Evolutionary conservation across 2,113 vertebrate species (phyloP), one percentile per base, ranked within the genome.

Genomic region (Forbesichthys agassizii): DNA sequence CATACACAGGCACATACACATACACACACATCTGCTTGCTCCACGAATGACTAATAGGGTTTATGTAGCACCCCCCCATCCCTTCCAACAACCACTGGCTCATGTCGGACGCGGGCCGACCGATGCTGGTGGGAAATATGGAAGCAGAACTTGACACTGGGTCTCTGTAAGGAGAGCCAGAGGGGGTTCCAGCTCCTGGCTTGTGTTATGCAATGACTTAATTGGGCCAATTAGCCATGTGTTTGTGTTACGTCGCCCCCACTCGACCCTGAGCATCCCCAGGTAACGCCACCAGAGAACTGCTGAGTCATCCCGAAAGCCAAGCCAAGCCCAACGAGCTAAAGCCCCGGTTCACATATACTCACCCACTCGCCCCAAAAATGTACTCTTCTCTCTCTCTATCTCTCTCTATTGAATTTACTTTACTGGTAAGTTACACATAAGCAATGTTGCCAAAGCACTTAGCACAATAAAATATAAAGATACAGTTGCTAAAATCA

Each of bases 131-230:
- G 84, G 86, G 80, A 87, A 86, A 59, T 61, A 66, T 68, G 49
- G 7, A 33, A 49, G 75, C 57, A 18, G 16, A 72, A 77, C 48
- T 58, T 77, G 68, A 81, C 75, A 66, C 64, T n/a, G 59, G 52
- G 66, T 76, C 79, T 88, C 73, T 78, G 61, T 84, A 80, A 87
- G 68, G 33, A 61, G 71, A 86, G 77, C 78, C 79, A 73, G 79
- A 80, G 75, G 55, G 75, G 71, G 73, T 58, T 83, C 86, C 80
- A 75, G 73, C 75, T 69, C 88, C 87, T 89, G 88, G 90, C 82
- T 89, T 91, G 84, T 86, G 87, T 91, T 90, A 84, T 83, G 61
- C 86, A 89, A 88, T 91, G 82, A 88, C 82, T 86, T 91, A 91
- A 91, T 91, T 90, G 80, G 62, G 70, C 83, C 74, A 88, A 90